Percentiles rank a stretch among this genome's conserved stretches.
Evolutionary conservation across 2,888 invertebrate species (phyloP).

Genomic region (Saturnia pavonia): DNA sequence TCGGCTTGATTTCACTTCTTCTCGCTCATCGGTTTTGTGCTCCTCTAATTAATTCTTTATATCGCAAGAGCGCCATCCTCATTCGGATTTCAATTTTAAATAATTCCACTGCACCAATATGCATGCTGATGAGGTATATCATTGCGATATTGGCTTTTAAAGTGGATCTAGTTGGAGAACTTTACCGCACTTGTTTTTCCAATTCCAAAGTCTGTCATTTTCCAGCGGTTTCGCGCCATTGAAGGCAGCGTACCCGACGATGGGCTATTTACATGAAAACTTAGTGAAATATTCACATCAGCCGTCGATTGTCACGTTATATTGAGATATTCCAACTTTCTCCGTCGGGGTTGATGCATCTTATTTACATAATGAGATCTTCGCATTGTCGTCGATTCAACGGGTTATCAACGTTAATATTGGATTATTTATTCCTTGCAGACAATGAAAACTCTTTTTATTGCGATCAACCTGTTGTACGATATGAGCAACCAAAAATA

Average conservation of each 20-base stretch:
- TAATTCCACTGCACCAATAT: conserved; percentile 59
- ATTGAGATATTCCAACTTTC: conserved; percentile 76
- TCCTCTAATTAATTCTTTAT: conserved; percentile 65
- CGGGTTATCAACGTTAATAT: conserved; percentile 50
- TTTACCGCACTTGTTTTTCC: conserved; percentile 61
- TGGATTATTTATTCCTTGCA: conserved; percentile 51
- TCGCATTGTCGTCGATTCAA: conserved; percentile 58
- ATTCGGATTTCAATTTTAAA: conserved; percentile 55
- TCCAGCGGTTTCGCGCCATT: conserved; percentile 54
- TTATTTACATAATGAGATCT: conserved; percentile 71
- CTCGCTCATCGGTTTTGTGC: conserved; percentile 55
- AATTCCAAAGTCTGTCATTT: conserved; percentile 53
- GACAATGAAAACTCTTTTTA: conserved; percentile 42
- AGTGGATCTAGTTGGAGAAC: conserved; percentile 49
- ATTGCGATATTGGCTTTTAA: conserved; percentile 61
- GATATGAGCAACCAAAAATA: conserved; percentile 33
- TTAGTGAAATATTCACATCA: conserved; percentile 76
- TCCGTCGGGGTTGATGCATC: conserved; percentile 62
- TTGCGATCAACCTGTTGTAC: conserved; percentile 29
- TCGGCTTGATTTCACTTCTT: conserved; percentile 67
- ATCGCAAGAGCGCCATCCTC: conserved; percentile 42
- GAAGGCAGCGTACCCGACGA: conserved; percentile 49
- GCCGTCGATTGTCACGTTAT: conserved; percentile 74
- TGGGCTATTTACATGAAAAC: conserved; percentile 72
- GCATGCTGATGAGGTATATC: conserved; percentile 65